Evolutionary conservation across 1,140 invertebrate genomes (phyloP), one percentile per base, ranked within the genome.

Genomic region (Megathymus violae): DNA sequence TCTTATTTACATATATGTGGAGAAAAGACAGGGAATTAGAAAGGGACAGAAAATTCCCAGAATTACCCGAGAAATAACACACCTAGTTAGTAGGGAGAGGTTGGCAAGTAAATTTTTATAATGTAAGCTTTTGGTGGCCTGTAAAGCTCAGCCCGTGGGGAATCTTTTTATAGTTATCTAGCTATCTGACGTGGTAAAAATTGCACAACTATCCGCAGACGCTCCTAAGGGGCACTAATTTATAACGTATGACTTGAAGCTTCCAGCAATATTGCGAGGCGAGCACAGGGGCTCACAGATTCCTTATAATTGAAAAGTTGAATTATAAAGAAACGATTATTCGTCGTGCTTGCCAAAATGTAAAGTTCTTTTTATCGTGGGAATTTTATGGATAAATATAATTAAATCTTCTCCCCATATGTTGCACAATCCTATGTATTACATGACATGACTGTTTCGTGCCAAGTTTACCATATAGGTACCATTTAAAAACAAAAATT

Each of bases 221-320:
- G 54, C 27, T 59, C 54, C 54, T 59, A 47, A 34, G 54, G 54
- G 54, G 27, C 54, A n/a, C 43, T 59, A 59, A 59, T 59, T 59
- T 59, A 48, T 59, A 59, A 59, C 56, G 44, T 48, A 59, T 47
- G 54, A 59, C 54, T 59, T 47, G 54, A 22, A n/a, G 6, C 40
- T 58, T 31, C 38, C 9, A 31, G 54, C 25, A 25, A 43, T 44
- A 58, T 46, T 58, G 54, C 41, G 40, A 44, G n/a, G 41, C 25
- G 34, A 13, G 41, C 14, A 6, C 3, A n/a, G 27, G 40, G 14
- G 6, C 40, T 50, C 27, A 22, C 11, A 25, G 22, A 27, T 47
- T 27, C 6, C 0, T 47, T 47, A 14, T 47, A 47, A 47, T 47
- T 47, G 51, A 56, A 56, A 43, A 56, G 38, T 41, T 54, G 27